Evolutionary conservation across 2,113 vertebrate genomes (phyloP).

Genomic region (Triplophysa rosa): DNA sequence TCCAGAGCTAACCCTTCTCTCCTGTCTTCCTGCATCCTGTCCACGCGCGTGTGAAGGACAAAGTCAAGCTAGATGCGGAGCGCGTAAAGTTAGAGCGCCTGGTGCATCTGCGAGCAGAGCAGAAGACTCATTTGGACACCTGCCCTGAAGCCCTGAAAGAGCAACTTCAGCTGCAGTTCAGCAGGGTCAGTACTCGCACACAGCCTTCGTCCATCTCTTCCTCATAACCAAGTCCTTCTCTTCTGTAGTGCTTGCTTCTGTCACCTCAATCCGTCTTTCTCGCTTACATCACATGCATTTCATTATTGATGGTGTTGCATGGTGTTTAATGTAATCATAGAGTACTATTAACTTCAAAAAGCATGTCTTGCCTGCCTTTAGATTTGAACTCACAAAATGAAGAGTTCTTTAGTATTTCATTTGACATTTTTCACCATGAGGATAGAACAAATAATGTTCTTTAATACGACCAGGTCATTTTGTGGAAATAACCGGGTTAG

Average conservation of each 20-base stretch:
- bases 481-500: background rate
- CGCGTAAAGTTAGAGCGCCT: constrained; percentile 96
- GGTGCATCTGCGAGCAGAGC: constrained; percentile 94
- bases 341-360: background rate
- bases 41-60: constrained; percentile 78
- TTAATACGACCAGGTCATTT: too few relatives aligned
- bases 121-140: constrained; percentile 96
- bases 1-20: constrained; percentile 53
- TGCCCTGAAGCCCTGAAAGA: constrained; percentile 99
- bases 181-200: constrained; percentile 91
- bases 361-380: background rate
- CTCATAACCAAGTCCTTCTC: background rate
- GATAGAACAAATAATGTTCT: too few relatives aligned
- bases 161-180: constrained; percentile 95
- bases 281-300: background rate
- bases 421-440: background rate
- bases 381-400: too few relatives aligned
- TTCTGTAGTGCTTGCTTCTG: background rate
- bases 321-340: background rate
- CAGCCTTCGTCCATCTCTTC: constrained; percentile 39
- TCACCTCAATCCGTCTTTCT: background rate
- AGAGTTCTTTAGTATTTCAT: background rate
- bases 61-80: constrained; percentile 91
- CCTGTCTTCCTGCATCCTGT: constrained; percentile 41
- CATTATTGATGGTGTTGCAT: background rate